Base-by-base conservation (phyloP, 2,888 invertebrate genomes). In the Lamellibrachia satsuma region DNA sequence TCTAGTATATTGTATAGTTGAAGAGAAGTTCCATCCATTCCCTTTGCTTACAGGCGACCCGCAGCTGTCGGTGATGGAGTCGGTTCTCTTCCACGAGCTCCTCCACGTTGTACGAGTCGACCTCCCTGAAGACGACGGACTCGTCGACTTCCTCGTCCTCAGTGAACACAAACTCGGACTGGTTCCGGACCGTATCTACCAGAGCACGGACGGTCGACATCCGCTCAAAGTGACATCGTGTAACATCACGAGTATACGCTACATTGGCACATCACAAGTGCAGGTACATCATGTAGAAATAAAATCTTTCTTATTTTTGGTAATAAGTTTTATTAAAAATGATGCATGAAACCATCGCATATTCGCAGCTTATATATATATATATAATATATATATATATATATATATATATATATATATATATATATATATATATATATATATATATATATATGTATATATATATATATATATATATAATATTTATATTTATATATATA, bases 111-210 rank as follows among this genome's bases (percentile, higher is more conserved):
- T 95, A 52, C 92, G 94, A 90, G 93, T 94, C n/a, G 93, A 94
- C 57, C 91, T 92, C 52, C 93, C 93, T 51, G 52, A 15, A n/a
- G 93, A 94, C 55, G 94, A 95, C 90, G 92, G 52, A 0, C 57
- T 94, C 7, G 93, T 93, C 91, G 95, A 95, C 92, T 95, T 94
- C 92, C 93, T 95, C 39, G 94, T 94, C 11, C 94, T 94, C 93
- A 94, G 94, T 75, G 90, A 93, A 22, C 92, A 93, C 15, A 94
- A 94, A 91, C 92, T 93, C 7, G 93, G 94, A 90, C 93, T 93
- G 7, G 92, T 93, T 52, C 95, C 95, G 7, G 94, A 94, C 91
- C 55, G 57, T 15, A 90, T 95, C 15, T 95, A 93, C 60, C 93
- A 93, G 92, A 95, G 94, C 92, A 55, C 90, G 7, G 90, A 93